A percentile compares a stretch with the other conserved stretches of the same genome.
These are phyloP conservation scores for Pipistrellus pipistrellus DNA, from an alignment of 2,797 vertebrate species.

Conservation along the genomic window DNA sequence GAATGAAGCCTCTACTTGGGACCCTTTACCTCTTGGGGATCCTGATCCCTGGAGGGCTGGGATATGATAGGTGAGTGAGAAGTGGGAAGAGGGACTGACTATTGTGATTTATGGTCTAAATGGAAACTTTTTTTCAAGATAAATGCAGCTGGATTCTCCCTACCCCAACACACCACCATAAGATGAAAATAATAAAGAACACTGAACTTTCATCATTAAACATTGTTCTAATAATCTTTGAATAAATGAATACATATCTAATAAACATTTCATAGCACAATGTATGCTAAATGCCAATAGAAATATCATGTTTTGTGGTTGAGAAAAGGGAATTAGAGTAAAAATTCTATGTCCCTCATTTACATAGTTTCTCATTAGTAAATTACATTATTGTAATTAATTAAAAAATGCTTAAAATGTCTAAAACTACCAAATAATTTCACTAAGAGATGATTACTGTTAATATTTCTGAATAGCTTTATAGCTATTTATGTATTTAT, in stretches of 20 bases:
- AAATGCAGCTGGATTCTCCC: neutral
- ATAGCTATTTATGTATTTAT: conserved; percentile 49
- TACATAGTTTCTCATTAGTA: conserved; percentile 45
- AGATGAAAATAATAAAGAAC: neutral
- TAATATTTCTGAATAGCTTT: conserved; percentile 47
- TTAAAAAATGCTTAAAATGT: conserved; percentile 42
- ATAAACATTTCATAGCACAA: conserved; percentile 53
- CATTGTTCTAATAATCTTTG: conserved; percentile 22
- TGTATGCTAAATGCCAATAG: neutral
- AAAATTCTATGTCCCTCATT: conserved; percentile 58
- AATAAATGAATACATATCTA: conserved; percentile 54
- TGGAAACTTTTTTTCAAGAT: neutral
- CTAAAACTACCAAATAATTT: conserved; percentile 73
- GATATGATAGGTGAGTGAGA: conserved; percentile 60
- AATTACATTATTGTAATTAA: conserved; percentile 58
- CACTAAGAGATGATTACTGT: conserved; percentile 19
- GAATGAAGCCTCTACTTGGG: conserved; percentile 62
- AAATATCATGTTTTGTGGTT: conserved; percentile 52
- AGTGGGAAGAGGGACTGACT: neutral
- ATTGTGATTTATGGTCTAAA: neutral
- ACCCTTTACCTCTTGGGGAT: conserved; percentile 51
- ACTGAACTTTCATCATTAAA: conserved; percentile 8
- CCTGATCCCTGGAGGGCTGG: conserved; percentile 42
- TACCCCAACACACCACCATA: neutral
- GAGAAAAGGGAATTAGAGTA: conserved; percentile 58